Evolutionary conservation across 2,113 vertebrate species (phyloP), one percentile per base, ranked within the genome.

Genomic region (Syngnathus typhle): DNA sequence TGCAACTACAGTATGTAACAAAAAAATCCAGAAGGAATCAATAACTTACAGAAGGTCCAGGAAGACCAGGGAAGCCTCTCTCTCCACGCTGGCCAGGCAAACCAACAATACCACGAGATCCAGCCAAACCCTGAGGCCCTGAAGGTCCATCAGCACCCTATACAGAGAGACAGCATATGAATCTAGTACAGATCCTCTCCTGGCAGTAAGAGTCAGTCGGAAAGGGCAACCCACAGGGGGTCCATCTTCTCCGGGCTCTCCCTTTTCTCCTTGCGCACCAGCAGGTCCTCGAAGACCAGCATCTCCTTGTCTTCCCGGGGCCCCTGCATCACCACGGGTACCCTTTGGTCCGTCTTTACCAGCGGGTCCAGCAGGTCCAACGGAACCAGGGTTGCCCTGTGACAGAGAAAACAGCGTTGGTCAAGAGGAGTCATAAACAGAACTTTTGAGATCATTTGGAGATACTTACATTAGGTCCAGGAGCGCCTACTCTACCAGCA

Each of bases 261-360:
- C 96, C 73, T 99, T 98, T 87, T 98, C 95, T 16, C 96, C 96
- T 2, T 91, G 86, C 68, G 73, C 0, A 0, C 96, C 96, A 0
- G 93, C n/a, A 0, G 92, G 75, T 67, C 96, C 96, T 76, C 96
- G 94, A 15, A 96, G 91, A 0, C 96, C 96, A 59, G 90, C 82
- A 49, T 98, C 96, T 61, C 96, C 96, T 0, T 91, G 82, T 71
- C 96, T 91, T 60, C 96, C 96, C 2, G 91, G 46, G 23, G 89
- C 85, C 0, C 96, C 96, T 0, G 68, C 86, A 7, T 98, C 96
- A 23, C 96, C 96, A 60, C 96, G 94, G 44, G 78, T 71, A 21
- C 96, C 96, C 81, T 99, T 98, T 74, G 96, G 95, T 60, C 96
- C 96, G 3, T 99, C 96, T 91, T 98, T 98, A 74, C 95, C 96